Evolutionary conservation across 2,888 invertebrate genomes (phyloP), one percentile per base, ranked within the genome.

Genomic region (Plagodis dolabraria): DNA sequence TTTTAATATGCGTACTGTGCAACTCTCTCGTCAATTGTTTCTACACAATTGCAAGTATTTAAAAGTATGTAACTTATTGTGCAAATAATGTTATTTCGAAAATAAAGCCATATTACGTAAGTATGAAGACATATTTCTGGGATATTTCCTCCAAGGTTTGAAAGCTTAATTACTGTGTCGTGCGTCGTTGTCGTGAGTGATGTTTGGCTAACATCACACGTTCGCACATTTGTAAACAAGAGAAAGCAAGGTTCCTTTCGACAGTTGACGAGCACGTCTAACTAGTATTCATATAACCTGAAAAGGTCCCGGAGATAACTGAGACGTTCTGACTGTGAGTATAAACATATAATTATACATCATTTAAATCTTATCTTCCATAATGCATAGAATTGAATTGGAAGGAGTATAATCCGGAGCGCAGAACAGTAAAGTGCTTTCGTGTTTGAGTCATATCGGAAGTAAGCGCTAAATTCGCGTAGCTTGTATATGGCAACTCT

Each of bases 181-280:
- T 5, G 8, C 40, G 10, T 40, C 10, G 40, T 40, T 10, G 10
- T 40, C 10, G 40, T 40, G 46, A 50, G 49, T 50, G 49, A 36
- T 36, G 50, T 47, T 47, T 54, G 40, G 43, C 50, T 10, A 40
- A 40, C 43, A 51, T 55, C 40, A 46, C 43, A 47, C 12, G 47
- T 51, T 51, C 45, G 40, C 8, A 10, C 22, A 38, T 50, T 61
- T 59, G 55, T 57, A 63, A 58, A 62, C 57, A 59, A 62, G 65
- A 62, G 65, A 68, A 68, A 68, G 65, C 64, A 54, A 53, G 40
- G 50, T 56, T 53, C 12, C 10, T 40, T 12, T 22, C 51, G 49
- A 52, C n/a, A 40, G 22, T 33, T 35, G 35, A 44, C 48, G 43
- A 44, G 47, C 49, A 35, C 22, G 35, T 38, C 12, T 12, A 38